phyloP scores from a whole-genome alignment of 2,113 vertebrate species.

The Neotragus moschatus region DNA sequence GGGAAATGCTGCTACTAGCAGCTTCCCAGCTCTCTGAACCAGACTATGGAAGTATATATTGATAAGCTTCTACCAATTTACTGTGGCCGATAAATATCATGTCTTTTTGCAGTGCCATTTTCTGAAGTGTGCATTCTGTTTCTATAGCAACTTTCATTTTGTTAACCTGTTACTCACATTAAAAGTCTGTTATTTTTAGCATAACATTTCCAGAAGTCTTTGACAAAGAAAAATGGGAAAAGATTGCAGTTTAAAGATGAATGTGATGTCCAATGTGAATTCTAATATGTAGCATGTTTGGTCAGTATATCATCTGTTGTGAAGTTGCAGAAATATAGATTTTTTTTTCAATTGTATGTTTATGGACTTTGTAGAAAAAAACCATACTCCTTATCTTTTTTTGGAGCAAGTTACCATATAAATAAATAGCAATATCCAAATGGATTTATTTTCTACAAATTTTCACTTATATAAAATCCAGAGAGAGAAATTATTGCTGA shows the following conservation, averaged over 20 bases:
- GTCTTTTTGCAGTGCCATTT: slow-evolving; percentile 68
- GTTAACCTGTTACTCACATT: slow-evolving; percentile 74
- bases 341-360: neutral
- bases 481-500: neutral
- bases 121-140: slow-evolving; percentile 75
- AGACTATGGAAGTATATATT: neutral
- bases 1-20: slow-evolving; percentile 15
- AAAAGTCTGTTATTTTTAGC: slow-evolving; percentile 76
- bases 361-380: slow-evolving; percentile 34
- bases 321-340: slow-evolving; percentile 58
- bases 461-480: slow-evolving; percentile 65
- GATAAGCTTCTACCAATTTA: slow-evolving; percentile 52
- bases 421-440: slow-evolving; percentile 47
- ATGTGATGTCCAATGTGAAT: slow-evolving; percentile 67
- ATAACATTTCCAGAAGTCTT: slow-evolving; percentile 71
- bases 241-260: slow-evolving; percentile 63
- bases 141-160: slow-evolving; percentile 83
- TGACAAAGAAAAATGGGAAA: slow-evolving; percentile 66
- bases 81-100: slow-evolving; percentile 64
- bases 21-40: neutral
- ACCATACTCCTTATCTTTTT: neutral
- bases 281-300: slow-evolving; percentile 59
- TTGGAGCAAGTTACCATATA: neutral
- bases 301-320: slow-evolving; percentile 59
- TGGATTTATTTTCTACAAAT: slow-evolving; percentile 59